Evolutionary conservation across 2,113 vertebrate species (phyloP).

Genomic region (Antidorcas marsupialis): DNA sequence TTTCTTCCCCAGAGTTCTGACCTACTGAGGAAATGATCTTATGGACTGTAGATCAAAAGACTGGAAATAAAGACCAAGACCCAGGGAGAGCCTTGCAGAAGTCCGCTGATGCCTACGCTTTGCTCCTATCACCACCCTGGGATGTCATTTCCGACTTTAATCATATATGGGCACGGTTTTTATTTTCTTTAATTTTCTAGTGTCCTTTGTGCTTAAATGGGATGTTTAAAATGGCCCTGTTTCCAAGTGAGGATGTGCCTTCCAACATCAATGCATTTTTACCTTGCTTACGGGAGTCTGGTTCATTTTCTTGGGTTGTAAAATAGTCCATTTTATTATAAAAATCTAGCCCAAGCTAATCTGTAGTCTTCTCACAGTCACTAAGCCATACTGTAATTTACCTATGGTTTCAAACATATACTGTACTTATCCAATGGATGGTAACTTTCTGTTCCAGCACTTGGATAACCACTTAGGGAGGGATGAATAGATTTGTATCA

Average conservation of each 20-base stretch:
- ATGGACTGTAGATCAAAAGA: background rate
- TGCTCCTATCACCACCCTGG: background rate
- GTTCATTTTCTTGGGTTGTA: background rate
- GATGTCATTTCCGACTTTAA: background rate
- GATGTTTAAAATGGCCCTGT: background rate
- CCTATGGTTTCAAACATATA: background rate
- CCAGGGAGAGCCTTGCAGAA: background rate
- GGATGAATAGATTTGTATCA: background rate
- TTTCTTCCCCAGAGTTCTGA: background rate
- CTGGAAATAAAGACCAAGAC: background rate
- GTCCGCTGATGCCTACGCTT: rapidly evolving
- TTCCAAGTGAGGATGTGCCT: background rate
- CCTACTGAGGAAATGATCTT: background rate
- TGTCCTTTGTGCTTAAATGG: background rate
- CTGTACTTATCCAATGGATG: background rate
- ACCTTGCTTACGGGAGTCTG: background rate
- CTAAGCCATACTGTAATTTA: background rate
- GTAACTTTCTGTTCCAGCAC: background rate
- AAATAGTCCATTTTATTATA: background rate
- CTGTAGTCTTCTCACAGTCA: background rate
- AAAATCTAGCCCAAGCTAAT: background rate
- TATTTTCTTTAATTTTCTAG: background rate
- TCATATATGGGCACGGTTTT: background rate
- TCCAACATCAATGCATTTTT: background rate
- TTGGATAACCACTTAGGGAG: background rate